Evolutionary conservation across 1,140 invertebrate species (phyloP).

Genomic region (Bombus superbus): DNA sequence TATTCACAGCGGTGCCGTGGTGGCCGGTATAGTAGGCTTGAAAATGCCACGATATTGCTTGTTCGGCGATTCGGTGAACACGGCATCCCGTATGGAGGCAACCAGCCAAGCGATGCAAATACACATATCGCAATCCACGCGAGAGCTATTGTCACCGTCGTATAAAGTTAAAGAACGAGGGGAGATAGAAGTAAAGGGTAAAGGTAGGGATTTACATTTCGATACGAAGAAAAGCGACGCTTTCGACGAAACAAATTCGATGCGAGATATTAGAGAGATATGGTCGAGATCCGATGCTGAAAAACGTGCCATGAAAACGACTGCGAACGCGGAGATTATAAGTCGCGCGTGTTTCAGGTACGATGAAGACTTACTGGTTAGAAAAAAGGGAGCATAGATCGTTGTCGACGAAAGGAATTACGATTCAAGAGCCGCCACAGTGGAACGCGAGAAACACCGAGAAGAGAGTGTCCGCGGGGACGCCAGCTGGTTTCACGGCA

Average conservation of each 20-base stretch:
- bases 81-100: conserved; percentile 95
- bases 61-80: conserved; percentile 97
- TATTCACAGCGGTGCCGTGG: conserved; percentile 94
- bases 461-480: conserved; percentile 68
- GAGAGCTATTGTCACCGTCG: conserved; percentile 88
- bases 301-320: too few relatives aligned
- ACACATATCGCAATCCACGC: conserved; percentile 95
- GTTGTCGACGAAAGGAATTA: conserved; percentile 79
- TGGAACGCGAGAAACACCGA: conserved; percentile 75
- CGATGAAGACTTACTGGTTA: conserved; percentile 97
- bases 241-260: too few relatives aligned
- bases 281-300: too few relatives aligned
- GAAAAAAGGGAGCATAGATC: conserved; percentile 86
- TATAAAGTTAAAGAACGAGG: conserved; percentile 92
- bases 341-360: conserved; percentile 83
- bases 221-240: too few relatives aligned
- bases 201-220: conserved; percentile 82
- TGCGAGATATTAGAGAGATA: neutral
- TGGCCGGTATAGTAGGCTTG: conserved; percentile 96
- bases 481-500: conserved; percentile 55
- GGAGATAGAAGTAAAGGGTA: conserved; percentile 93
- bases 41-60: conserved; percentile 98
- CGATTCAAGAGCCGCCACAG: conserved; percentile 77
- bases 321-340: too few relatives aligned
- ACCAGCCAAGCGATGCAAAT: conserved; percentile 96